Base-by-base conservation (phyloP, 2,113 vertebrate genomes). In the Parus major region DNA sequence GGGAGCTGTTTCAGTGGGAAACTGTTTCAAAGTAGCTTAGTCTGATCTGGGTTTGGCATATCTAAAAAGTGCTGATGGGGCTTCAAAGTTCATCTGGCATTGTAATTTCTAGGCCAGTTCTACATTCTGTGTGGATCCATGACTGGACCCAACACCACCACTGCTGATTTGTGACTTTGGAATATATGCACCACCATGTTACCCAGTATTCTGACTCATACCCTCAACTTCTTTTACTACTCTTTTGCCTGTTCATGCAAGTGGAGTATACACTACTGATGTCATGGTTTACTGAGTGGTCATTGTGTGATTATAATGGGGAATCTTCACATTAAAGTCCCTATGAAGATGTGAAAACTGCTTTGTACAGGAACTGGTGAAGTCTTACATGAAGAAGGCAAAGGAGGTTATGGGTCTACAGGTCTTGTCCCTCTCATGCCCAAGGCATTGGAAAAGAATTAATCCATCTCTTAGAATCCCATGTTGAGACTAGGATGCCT, bases 261-360 rank as follows among this genome's bases (percentile, higher is more conserved):
- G 15, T 8, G 3, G 25, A 57, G 9, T 17, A 21, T 5, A 13
- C 7, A 36, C 5, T 56, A 71, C 53, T 49, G 29, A 57, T n/a
- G 53, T 10, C 39, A 35, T 5, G 22, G 47, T 94, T 96, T 96
- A 94, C 53, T 89, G 88, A 84, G 36, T 50, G 84, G 14, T 46
- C 33, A 31, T 60, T 71, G 53, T 18, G 24, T 85, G 86, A 87
- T 61, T 82, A 50, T 78, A 52, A 60, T 70, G 70, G 60, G 69
- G 44, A 84, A 50, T 82, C 22, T 87, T 96, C 25, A 20, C 49
- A 41, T 94, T 93, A 56, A 93, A 97, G 42, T 28, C 72, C 19
- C 12, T n/a, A 2, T 23, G 42, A 76, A 50, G 49, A 52, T 92
- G 66, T 78, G 63, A 69, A 90, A 95, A 83, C 70, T 85, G 75